A percentile compares a stretch with the other conserved stretches of the same genome.
phyloP scores from a whole-genome alignment of 2,797 vertebrate species.

The Chlorospingus flavigularis region DNA sequence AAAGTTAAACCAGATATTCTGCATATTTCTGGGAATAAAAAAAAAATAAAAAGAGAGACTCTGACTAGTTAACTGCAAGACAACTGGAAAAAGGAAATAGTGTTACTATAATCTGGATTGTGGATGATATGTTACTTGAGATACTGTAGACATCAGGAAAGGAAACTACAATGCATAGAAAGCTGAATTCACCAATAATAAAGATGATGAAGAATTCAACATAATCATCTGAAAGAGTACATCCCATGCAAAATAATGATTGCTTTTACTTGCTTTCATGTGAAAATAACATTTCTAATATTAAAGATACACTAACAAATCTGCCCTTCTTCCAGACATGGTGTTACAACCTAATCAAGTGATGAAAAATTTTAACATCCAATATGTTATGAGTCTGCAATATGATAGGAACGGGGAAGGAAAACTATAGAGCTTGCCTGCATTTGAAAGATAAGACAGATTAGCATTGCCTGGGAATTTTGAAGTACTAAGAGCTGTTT shows the following conservation, averaged over 20 bases:
- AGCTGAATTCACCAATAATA: neutral
- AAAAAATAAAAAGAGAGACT: neutral
- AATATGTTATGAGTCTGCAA: neutral
- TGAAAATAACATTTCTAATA: neutral
- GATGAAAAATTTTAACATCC: neutral
- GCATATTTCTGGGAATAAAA: neutral
- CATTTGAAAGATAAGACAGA: slow-evolving; percentile 24
- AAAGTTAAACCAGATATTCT: neutral
- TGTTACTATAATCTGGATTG: neutral
- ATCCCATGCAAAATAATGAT: neutral
- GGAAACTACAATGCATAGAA: neutral
- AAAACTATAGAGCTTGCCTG: neutral
- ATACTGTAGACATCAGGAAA: neutral
- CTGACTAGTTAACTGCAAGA: neutral
- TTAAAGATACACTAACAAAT: neutral
- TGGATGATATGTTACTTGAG: neutral
- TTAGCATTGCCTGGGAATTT: slow-evolving; percentile 19
- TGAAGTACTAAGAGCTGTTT: slow-evolving; percentile 4
- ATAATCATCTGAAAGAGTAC: neutral
- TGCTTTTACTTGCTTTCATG: neutral
- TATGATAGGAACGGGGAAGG: neutral
- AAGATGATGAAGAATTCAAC: neutral
- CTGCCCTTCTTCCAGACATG: neutral
- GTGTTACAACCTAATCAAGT: neutral
- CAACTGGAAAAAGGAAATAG: neutral